These are phyloP conservation scores for Melanostigma gelatinosum DNA, from an alignment of 2,113 vertebrate genomes.

Conservation along the genomic window DNA sequence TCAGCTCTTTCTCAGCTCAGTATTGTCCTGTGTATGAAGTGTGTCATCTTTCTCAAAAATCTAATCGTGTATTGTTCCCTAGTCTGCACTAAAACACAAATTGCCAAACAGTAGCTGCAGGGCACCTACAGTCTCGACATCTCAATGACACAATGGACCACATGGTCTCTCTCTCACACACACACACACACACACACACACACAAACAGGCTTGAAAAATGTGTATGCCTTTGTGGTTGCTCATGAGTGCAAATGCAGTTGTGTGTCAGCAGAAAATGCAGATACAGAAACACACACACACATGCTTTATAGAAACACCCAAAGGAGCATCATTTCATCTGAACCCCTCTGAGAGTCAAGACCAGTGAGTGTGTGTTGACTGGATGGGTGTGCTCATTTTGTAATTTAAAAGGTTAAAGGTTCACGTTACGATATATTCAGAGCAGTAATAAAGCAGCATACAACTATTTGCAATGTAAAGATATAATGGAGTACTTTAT, in stretches of 20 bases:
- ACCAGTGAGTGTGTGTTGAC: background rate
- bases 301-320: slow-evolving; percentile 11
- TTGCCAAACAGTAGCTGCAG: slow-evolving; percentile 21
- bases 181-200: background rate
- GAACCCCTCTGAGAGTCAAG: slow-evolving; percentile 8
- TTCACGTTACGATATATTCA: no score
- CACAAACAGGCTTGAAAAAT: slow-evolving; percentile 1
- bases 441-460: no score
- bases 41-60: slow-evolving; percentile 8
- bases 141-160: slow-evolving; percentile 12
- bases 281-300: background rate
- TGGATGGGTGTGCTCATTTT: background rate
- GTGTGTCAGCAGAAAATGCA: slow-evolving; percentile 34
- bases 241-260: slow-evolving; percentile 22
- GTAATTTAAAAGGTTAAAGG: no score
- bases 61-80: background rate
- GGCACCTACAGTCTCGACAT: slow-evolving; percentile 13
- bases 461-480: no score
- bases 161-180: background rate
- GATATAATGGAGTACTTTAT: no score
- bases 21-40: background rate
- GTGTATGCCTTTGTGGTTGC: slow-evolving; percentile 23
- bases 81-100: slow-evolving; percentile 14
- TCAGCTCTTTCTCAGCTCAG: slow-evolving; percentile 5
- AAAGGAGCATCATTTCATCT: slow-evolving; percentile 30